Percentiles rank a stretch among this genome's conserved stretches.
Conservation (phyloP, 1,140 invertebrate species). For the Idris sp. region DNA sequence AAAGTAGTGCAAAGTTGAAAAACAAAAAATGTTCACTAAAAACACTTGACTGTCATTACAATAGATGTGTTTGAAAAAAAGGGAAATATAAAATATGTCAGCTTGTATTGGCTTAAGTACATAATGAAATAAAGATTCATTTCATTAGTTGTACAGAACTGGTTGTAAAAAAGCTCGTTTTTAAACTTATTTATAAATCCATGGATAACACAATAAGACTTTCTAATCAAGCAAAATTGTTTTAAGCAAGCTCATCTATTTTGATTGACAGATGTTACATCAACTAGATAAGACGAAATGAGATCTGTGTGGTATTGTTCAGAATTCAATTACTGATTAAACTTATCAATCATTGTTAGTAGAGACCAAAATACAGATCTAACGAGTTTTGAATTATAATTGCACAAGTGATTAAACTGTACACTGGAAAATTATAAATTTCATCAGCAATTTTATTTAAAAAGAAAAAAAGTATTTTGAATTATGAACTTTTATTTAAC, state of each 20-base stretch:
- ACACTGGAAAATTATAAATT: background rate
- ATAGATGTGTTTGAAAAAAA: too few species aligned
- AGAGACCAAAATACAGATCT: constrained; percentile 15
- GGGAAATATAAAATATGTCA: too few species aligned
- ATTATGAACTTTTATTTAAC: too few species aligned
- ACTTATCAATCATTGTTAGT: constrained; percentile 28
- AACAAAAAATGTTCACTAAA: too few species aligned
- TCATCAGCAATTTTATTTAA: background rate
- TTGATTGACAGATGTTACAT: constrained; percentile 35
- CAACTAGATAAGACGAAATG: constrained; percentile 27
- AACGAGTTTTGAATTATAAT: constrained; percentile 3
- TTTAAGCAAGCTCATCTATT: constrained; percentile 17
- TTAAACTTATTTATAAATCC: constrained; percentile 8
- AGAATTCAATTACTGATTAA: constrained; percentile 39
- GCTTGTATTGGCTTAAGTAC: too few species aligned
- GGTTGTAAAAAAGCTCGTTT: too few species aligned
- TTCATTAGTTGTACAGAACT: too few species aligned
- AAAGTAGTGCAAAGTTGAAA: too few species aligned
- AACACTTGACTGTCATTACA: too few species aligned
- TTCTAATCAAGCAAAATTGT: constrained; percentile 22
- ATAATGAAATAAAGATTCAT: too few species aligned
- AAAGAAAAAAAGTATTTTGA: background rate
- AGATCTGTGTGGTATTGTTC: constrained; percentile 34
- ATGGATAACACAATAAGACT: constrained; percentile 8
- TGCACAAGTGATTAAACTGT: background rate